Evolutionary conservation across 2,888 invertebrate species (phyloP).

Genomic region (Scelioninae gen. 2): DNA sequence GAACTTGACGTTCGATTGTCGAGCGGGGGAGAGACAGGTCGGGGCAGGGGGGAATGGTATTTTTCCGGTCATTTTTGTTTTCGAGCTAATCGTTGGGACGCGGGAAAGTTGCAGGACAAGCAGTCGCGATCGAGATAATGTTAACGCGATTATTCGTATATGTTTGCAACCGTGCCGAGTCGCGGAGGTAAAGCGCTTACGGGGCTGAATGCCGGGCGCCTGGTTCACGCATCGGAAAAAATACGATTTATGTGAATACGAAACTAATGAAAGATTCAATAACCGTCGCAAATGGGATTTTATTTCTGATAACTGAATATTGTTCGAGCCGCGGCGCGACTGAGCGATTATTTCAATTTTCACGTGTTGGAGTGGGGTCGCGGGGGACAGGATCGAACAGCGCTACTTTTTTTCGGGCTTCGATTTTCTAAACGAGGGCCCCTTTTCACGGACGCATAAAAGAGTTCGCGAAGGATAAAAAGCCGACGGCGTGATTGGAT

Average conservation of each 20-base stretch:
- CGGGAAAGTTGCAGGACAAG: constrained; percentile 20
- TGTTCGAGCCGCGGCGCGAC: constrained; percentile 28
- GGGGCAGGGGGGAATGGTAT: neutral
- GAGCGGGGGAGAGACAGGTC: neutral
- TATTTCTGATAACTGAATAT: constrained; percentile 51
- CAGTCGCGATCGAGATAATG: constrained; percentile 40
- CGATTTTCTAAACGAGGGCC: constrained; percentile 21
- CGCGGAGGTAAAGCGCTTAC: constrained; percentile 45
- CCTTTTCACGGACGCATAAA: constrained; percentile 10
- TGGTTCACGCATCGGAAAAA: constrained; percentile 33
- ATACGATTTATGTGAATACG: constrained; percentile 39
- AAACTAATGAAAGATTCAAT: constrained; percentile 51
- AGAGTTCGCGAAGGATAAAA: constrained; percentile 6
- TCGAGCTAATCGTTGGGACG: constrained; percentile 19
- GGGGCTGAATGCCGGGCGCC: constrained; percentile 26
- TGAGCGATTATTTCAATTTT: constrained; percentile 39
- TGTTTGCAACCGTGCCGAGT: constrained; percentile 42
- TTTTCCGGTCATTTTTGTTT: no score
- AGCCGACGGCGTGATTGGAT: no score
- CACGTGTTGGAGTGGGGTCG: no score
- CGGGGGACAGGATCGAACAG: no score
- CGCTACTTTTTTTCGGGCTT: constrained; percentile 5
- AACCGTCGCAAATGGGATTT: constrained; percentile 56
- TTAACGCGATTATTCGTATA: constrained; percentile 46
- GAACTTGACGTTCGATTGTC: neutral